Conservation (phyloP, 2,888 invertebrate species). For the Eupithecia abbreviata region DNA sequence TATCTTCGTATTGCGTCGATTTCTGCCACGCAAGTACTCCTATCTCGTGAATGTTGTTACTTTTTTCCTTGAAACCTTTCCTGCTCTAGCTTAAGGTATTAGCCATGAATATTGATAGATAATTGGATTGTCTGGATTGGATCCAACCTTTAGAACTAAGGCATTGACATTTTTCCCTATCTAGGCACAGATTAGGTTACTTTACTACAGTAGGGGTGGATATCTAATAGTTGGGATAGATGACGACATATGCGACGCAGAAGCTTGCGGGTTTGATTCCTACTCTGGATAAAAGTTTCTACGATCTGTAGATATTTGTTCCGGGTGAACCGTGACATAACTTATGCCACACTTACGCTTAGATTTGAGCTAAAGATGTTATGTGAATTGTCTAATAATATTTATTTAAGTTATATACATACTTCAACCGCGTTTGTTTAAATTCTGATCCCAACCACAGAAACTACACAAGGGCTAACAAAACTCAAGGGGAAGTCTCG, state of each 20-base stretch:
- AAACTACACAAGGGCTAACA: slow-evolving; percentile 49
- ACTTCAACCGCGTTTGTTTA: background rate
- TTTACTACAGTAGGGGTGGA: background rate
- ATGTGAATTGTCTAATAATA: background rate
- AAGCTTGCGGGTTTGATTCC: background rate
- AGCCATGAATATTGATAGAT: slow-evolving; percentile 38
- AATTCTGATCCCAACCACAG: background rate
- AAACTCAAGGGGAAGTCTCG: slow-evolving; percentile 56
- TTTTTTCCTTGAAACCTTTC: slow-evolving; percentile 62
- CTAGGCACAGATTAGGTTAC: background rate
- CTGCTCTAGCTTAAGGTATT: slow-evolving; percentile 43
- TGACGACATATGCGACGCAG: background rate
- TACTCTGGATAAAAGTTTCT: background rate
- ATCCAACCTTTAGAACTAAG: slow-evolving; percentile 6
- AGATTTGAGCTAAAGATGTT: background rate
- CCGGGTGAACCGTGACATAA: background rate
- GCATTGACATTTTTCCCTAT: slow-evolving; percentile 4
- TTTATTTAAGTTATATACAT: background rate
- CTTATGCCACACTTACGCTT: background rate
- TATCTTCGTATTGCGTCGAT: slow-evolving; percentile 63
- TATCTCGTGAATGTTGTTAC: slow-evolving; percentile 63
- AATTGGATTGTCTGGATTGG: slow-evolving; percentile 21
- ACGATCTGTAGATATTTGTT: background rate
- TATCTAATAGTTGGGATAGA: background rate
- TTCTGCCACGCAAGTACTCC: slow-evolving; percentile 66